Evolutionary conservation across 2,797 vertebrate species (phyloP).

Genomic region (Chelonia mydas): DNA sequence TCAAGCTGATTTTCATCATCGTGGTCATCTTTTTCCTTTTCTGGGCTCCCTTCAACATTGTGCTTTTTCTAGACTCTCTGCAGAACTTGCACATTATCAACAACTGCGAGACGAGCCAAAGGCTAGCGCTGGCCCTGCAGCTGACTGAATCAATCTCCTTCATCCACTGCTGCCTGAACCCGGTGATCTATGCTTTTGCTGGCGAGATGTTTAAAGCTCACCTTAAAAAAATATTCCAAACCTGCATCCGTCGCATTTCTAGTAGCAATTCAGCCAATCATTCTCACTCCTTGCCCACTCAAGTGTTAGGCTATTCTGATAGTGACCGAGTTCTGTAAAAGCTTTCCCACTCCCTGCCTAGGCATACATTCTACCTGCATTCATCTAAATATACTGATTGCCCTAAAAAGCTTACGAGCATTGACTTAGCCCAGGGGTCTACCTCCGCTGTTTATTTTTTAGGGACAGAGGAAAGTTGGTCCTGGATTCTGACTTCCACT

Average conservation of each 20-base stretch:
- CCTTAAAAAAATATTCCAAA: constrained; percentile 46
- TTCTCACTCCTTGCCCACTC: not conserved
- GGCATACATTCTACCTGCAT: not conserved
- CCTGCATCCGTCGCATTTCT: not conserved
- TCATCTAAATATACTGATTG: not conserved
- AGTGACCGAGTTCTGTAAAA: constrained; percentile 35
- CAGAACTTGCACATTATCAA: constrained; percentile 71
- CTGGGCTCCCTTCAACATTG: constrained; percentile 80
- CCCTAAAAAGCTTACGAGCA: not conserved
- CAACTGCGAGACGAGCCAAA: constrained; percentile 53
- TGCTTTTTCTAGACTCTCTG: constrained; percentile 76
- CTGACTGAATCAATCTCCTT: constrained; percentile 79
- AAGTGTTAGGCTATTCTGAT: constrained; percentile 29
- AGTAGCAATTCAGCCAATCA: rapidly evolving
- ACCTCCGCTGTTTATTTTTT: not conserved
- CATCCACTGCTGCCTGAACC: constrained; percentile 83
- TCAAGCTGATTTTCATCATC: constrained; percentile 77
- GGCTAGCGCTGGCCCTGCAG: constrained; percentile 72
- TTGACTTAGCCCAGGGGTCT: not conserved
- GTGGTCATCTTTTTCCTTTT: constrained; percentile 77
- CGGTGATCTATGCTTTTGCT: constrained; percentile 79
- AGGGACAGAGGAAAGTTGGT: not conserved
- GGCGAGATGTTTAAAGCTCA: constrained; percentile 77
- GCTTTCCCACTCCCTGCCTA: not conserved
- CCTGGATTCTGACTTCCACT: not conserved